Evolutionary conservation across 2,113 vertebrate species (phyloP), one percentile per base, ranked within the genome.

Genomic region (Hydrochoerus hydrochaeris): DNA sequence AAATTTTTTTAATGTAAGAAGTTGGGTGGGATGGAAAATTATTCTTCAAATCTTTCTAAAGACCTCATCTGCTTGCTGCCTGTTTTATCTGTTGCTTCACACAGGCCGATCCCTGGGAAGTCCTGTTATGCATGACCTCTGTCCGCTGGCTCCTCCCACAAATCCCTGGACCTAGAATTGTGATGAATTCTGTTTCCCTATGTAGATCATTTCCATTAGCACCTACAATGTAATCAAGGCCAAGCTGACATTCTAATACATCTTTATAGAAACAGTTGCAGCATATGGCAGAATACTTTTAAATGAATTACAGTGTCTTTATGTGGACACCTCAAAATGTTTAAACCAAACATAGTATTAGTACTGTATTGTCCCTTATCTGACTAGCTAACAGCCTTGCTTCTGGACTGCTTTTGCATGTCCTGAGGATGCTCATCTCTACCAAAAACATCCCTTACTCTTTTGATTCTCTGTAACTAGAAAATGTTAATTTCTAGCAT

Each of bases 341-440:
- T 77, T 20, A 54, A 54, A 26, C 28, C 54, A 35, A 22, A 9
- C 30, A 4, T 32, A 65, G 8, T 16, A 71, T 90, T 82, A 69
- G 3, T 57, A 14, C 24, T 77, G 3, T 52, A 2, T 3, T 17
- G 1, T 44, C 44, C 7, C 35, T 69, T 49, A 8, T 69, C 35
- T 60, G 44, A 41, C 1, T 3, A 54, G 28, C 57, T 80, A 7
- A 67, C 12, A 77, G 4, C 32, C 17, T 93, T 73, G 20, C 2
- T 67, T 75, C 46, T 24, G 3, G 26, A 73, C 10, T 85, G 30
- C 41, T 46, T 92, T 8, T 87, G 11, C 57, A 4, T 44, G 10
- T 12, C 4, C 16, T 54, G 9, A 1, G 7, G 2, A 1, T 41
- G 14, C 4, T 32, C 69, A 60, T 24, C 16, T 19, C 1, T 13